Conservation (phyloP, 2,797 vertebrate genomes). For the Chelon auratus region DNA sequence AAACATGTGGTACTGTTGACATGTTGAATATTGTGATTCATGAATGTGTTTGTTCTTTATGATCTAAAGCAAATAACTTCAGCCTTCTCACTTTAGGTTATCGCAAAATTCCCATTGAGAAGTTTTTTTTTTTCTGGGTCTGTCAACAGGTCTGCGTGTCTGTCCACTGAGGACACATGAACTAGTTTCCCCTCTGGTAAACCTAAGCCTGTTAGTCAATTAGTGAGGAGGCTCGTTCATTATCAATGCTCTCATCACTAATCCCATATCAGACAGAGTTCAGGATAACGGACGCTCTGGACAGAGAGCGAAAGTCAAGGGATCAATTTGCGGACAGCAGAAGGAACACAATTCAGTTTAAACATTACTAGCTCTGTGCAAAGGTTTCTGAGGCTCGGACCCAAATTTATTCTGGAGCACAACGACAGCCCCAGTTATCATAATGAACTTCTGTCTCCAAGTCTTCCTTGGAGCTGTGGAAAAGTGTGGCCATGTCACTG, state of each 20-base stretch:
- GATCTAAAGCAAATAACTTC: background rate
- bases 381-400: background rate
- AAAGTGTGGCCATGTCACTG: background rate
- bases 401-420: background rate
- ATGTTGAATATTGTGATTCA: no score
- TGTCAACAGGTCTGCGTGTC: background rate
- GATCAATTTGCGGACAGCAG: slow-evolving; percentile 43
- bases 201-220: slow-evolving; percentile 64
- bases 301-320: slow-evolving; percentile 58
- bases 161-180: slow-evolving; percentile 9
- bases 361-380: background rate
- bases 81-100: background rate
- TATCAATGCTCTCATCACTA: slow-evolving; percentile 55
- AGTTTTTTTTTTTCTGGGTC: background rate
- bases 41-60: background rate
- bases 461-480: background rate
- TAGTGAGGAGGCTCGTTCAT: slow-evolving; percentile 52
- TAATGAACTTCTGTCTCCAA: background rate
- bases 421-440: background rate
- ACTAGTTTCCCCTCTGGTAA: slow-evolving; percentile 39
- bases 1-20: slow-evolving; percentile 38
- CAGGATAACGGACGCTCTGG: slow-evolving; percentile 27
- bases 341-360: slow-evolving; percentile 4
- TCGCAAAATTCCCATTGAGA: background rate
- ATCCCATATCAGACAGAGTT: slow-evolving; percentile 66